Percentiles rank a stretch among this genome's conserved stretches.
phyloP scores from a whole-genome alignment of 2,113 vertebrate species.

The Macheiramphus alcinus region DNA sequence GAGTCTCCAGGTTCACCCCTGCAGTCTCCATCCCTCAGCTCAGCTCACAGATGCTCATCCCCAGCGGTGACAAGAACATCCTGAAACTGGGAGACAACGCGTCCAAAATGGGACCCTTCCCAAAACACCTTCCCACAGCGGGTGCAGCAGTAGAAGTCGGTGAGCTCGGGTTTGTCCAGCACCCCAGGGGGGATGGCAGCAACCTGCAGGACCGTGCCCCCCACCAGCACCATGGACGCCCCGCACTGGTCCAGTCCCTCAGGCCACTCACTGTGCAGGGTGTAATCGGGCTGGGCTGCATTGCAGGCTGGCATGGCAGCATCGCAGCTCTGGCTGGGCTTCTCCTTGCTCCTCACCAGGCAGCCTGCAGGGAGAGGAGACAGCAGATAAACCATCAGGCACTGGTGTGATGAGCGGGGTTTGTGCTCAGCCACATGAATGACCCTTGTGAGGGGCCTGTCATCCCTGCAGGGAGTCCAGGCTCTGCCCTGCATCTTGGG shows the following conservation, averaged over 20 bases:
- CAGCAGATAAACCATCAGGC: background rate
- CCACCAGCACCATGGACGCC: background rate
- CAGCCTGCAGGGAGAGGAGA: background rate
- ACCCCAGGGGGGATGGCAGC: conserved; percentile 67
- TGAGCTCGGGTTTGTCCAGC: conserved; percentile 63
- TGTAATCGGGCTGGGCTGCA: background rate
- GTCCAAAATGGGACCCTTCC: conserved; percentile 86
- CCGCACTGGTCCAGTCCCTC: conserved; percentile 18
- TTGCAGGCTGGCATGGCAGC: fast-evolving
- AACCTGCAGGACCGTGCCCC: conserved; percentile 69
- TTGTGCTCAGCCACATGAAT: fast-evolving
- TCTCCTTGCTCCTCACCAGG: background rate
- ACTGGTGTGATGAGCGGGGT: background rate
- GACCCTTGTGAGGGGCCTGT: background rate
- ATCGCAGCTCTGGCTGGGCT: background rate
- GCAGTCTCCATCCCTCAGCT: background rate
- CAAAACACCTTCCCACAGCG: conserved; percentile 89
- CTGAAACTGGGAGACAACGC: conserved; percentile 72
- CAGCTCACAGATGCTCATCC: background rate
- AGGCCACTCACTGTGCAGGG: conserved; percentile 45
- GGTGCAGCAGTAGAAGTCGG: conserved; percentile 79
- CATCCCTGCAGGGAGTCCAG: background rate
- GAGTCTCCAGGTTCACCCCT: background rate
- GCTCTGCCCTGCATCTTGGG: background rate
- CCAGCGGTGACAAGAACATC: conserved; percentile 63